Evolutionary conservation across 1,140 invertebrate species (phyloP).

Genomic region (Homalodisca vitripennis): DNA sequence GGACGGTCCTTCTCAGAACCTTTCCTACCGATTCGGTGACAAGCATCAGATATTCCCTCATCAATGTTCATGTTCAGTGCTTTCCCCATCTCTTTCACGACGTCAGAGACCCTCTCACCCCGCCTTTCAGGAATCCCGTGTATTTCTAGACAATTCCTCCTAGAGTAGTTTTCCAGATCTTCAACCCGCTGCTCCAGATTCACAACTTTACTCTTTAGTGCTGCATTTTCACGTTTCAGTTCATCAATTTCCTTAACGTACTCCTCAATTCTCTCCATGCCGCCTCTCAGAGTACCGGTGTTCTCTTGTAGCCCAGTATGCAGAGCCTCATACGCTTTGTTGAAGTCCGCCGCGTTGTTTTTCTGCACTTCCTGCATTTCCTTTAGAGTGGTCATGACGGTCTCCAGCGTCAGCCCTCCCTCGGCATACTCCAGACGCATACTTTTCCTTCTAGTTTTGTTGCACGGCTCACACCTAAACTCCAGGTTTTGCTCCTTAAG

Average conservation of each 20-base stretch:
- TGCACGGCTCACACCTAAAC: not conserved
- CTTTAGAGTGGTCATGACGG: not conserved
- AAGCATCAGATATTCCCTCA: slow-evolving; percentile 6
- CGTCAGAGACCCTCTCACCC: not conserved
- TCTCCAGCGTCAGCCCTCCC: not conserved
- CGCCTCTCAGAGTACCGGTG: not conserved
- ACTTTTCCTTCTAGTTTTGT: not conserved
- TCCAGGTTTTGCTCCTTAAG: not conserved
- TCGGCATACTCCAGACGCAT: not conserved
- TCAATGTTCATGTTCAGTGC: slow-evolving; percentile 6
- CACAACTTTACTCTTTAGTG: not conserved
- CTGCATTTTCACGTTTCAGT: not conserved
- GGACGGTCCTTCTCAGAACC: not conserved
- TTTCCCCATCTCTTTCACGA: slow-evolving; percentile 2
- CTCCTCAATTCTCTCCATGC: not conserved
- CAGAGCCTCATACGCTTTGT: not conserved
- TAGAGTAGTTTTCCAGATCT: slow-evolving; percentile 1
- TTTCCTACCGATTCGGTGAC: slow-evolving; percentile 10
- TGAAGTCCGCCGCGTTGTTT: not conserved
- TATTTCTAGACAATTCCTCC: not conserved
- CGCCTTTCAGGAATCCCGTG: not conserved
- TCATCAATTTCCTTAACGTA: not conserved
- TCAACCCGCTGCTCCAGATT: not conserved
- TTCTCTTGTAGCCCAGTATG: not conserved
- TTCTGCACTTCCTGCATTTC: not conserved